Evolutionary conservation across 2,888 invertebrate species (phyloP), one percentile per base, ranked within the genome.

Genomic region (Folsomia manolachei): DNA sequence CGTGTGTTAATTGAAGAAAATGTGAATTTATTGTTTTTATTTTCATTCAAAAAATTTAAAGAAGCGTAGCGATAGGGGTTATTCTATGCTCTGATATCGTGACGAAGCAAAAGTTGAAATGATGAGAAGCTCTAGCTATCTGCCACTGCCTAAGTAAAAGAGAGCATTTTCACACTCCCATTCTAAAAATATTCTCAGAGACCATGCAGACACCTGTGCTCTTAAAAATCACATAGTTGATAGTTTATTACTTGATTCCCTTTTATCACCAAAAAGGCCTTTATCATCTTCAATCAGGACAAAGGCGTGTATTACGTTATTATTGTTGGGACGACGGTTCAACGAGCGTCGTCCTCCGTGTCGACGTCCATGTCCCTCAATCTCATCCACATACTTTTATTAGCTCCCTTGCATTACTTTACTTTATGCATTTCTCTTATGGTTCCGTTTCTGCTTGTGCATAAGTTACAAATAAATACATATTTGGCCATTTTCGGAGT

Each of bases 1-100:
- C 56, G 56, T 56, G 56, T 56, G 21, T 56, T 56, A 56, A 56
- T 56, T 56, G 56, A 56, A 56, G n/a, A 56, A n/a, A n/a, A n/a
- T n/a, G n/a, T 56, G 18, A 19, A 56, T 56, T 56, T 56, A 56
- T 56, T 56, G 56, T 56, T 56, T 56, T 56, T 56, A 56, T 56
- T 56, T 56, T 56, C 56, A 56, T 56, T 56, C 56, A 56, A 56
- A 56, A 56, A 56, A 56, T 56, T 21, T 21, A 18, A 56, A 56
- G 56, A 56, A 56, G 56, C 56, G n/a, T n/a, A n/a, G n/a, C n/a
- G n/a, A n/a, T n/a, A n/a, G n/a, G n/a, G n/a, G n/a, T n/a, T n/a
- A n/a, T n/a, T n/a, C n/a, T n/a, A n/a, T n/a, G n/a, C n/a, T n/a
- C n/a, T n/a, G n/a, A 56, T 56, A 56, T 56, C 56, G 56, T 56